Percentiles rank a stretch among this genome's conserved stretches.
Conservation (phyloP, 2,888 invertebrate species). For the Orgyia antiqua region DNA sequence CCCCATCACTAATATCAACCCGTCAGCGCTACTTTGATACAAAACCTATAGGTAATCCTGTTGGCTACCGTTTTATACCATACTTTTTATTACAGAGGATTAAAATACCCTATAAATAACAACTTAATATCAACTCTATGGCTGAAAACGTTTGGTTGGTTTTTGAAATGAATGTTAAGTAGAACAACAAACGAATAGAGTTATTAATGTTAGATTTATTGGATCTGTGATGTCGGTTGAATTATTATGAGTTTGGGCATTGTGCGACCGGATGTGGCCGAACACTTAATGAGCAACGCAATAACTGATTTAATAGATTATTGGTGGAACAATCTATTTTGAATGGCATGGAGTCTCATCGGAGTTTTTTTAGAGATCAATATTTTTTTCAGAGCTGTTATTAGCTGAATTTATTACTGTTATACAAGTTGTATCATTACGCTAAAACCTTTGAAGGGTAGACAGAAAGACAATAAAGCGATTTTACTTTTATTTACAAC, state of each 20-base stretch:
- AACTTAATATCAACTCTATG: slow-evolving; percentile 16
- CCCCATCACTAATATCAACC: slow-evolving; percentile 33
- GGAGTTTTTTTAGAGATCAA: slow-evolving; percentile 2
- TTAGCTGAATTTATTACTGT: no score
- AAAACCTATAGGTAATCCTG: slow-evolving; percentile 62
- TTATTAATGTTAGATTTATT: slow-evolving; percentile 66
- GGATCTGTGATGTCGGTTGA: slow-evolving; percentile 43
- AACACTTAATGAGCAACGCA: slow-evolving; percentile 30
- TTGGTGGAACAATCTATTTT: slow-evolving; percentile 10
- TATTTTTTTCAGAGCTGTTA: no score
- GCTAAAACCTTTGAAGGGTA: no score
- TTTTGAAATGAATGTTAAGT: slow-evolving; percentile 7
- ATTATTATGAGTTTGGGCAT: slow-evolving; percentile 41
- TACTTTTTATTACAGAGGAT: slow-evolving; percentile 52
- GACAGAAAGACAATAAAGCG: no score
- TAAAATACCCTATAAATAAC: slow-evolving; percentile 26
- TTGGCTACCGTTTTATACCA: slow-evolving; percentile 66
- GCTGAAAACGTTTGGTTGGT: slow-evolving; percentile 9
- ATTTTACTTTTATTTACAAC: no score
- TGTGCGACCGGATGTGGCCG: slow-evolving; percentile 36
- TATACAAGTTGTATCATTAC: no score
- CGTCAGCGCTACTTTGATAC: slow-evolving; percentile 55
- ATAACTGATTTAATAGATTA: slow-evolving; percentile 22
- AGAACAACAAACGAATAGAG: slow-evolving; percentile 41
- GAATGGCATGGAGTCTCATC: slow-evolving; percentile 4